Conservation (phyloP, 92 coral and sea anemone genomes). For the Heteractis magnifica region DNA sequence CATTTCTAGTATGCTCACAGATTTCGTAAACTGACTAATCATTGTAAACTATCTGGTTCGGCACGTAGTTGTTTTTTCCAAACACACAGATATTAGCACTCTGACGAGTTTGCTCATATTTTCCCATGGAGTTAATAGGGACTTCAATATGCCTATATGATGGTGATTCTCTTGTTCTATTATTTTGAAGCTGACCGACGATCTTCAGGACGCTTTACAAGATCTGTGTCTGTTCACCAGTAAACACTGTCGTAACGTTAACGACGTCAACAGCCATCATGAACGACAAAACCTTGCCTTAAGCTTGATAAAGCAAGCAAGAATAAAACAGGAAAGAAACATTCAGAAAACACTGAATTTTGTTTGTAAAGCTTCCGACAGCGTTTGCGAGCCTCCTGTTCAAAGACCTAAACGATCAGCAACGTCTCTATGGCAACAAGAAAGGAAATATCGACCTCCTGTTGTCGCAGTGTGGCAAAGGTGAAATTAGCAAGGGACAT, state of each 20-base stretch:
- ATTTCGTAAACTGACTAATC: too few species aligned
- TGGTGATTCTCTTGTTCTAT: background rate
- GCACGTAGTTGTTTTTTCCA: too few species aligned
- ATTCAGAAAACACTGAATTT: background rate
- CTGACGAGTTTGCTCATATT: too few species aligned
- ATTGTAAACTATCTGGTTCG: too few species aligned
- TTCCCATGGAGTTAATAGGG: too few species aligned
- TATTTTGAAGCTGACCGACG: background rate
- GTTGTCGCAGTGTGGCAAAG: background rate
- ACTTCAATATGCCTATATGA: too few species aligned
- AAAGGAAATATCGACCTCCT: background rate
- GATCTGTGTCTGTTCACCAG: background rate
- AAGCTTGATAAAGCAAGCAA: background rate
- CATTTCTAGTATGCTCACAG: too few species aligned
- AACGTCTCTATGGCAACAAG: background rate
- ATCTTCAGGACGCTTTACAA: conserved; percentile 2
- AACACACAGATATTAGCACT: too few species aligned
- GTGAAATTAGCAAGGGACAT: background rate
- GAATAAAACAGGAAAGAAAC: background rate
- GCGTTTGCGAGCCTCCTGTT: background rate
- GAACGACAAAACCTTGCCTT: background rate
- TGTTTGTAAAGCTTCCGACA: background rate
- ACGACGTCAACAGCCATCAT: background rate
- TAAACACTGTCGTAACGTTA: background rate
- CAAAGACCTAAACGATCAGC: background rate